A percentile compares a stretch with the other conserved stretches of the same genome.
These are phyloP conservation scores for Mionectes olivaceus DNA, from an alignment of 2,797 vertebrate species.

Conservation along the genomic window DNA sequence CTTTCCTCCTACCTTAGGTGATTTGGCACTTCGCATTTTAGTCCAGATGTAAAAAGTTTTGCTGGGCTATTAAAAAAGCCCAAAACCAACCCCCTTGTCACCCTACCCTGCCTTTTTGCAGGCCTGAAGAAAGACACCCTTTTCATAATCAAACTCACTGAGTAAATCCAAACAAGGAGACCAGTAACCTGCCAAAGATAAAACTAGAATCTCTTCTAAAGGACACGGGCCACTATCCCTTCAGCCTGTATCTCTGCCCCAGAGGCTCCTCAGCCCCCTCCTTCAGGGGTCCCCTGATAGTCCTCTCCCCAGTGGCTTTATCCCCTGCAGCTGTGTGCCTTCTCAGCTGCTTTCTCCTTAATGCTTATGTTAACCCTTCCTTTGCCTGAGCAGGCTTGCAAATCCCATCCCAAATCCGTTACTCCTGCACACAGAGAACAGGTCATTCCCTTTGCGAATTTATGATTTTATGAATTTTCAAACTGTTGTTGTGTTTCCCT, in stretches of 20 bases:
- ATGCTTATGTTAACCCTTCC: conserved; percentile 38
- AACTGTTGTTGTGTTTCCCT: background rate
- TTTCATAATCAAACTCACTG: background rate
- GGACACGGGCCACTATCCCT: background rate
- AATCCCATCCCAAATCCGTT: background rate
- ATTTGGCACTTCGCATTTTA: background rate
- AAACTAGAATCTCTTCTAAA: background rate
- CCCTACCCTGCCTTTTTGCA: background rate
- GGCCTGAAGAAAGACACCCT: background rate
- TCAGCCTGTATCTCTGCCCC: background rate
- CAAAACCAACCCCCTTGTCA: background rate
- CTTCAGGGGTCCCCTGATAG: background rate
- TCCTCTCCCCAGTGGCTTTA: conserved; percentile 39
- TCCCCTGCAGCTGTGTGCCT: conserved; percentile 65
- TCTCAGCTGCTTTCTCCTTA: conserved; percentile 61
- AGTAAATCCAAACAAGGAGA: background rate
- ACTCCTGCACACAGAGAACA: background rate
- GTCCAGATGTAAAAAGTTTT: background rate
- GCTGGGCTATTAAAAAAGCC: background rate
- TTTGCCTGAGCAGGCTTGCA: background rate
- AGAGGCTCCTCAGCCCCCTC: background rate
- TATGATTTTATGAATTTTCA: background rate
- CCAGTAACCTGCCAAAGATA: background rate
- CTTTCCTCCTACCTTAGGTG: background rate
- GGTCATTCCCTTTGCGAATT: background rate